Base-by-base conservation (phyloP, 2,888 invertebrate genomes). In the Callimorpha dominula region DNA sequence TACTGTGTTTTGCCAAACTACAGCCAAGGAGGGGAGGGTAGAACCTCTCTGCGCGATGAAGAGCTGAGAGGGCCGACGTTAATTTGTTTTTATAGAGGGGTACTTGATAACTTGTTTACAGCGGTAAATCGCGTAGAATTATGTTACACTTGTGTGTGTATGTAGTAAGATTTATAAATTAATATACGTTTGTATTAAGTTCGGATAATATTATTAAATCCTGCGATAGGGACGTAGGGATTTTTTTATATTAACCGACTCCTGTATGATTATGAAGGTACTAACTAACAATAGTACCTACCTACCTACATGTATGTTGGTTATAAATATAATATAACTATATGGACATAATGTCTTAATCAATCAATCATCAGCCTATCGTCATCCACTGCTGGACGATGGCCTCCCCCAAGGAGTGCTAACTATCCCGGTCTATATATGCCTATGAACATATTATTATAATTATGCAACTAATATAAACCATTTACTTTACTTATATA, bases 1-100 rank as follows among this genome's bases (percentile, higher is more conserved):
- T 93, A 83, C 85, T 86, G 85, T 91, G 91, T 91, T 91, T 90
- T 87, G 89, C 85, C 84, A 81, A 87, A 81, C 85, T 80, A 74
- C 74, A 77, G 68, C 72, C 76, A 71, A 70, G 60, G 64, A 68
- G 68, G 77, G 78, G 72, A 77, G 72, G 70, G 75, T 75, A 72
- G 68, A 62, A 63, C 60, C 67, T 66, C 76, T 78, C 60, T 74
- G 66, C 64, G 54, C 50, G 11, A 65, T 62, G 40, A 70, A 14
- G 74, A 66, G 75, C 65, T 68, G 70, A 60, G 68, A 71, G 68
- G 66, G 65, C 72, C 62, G 65, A 40, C 68, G 68, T 71, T 78
- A 82, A 82, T 79, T 79, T 71, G 73, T 70, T 70, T 73, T 73
- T 66, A 67, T 57, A 50, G 62, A 73, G 60, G 69, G 60, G 63